phyloP scores from a whole-genome alignment of 1,140 invertebrate species.

The Aphelenchoides fujianensis region DNA sequence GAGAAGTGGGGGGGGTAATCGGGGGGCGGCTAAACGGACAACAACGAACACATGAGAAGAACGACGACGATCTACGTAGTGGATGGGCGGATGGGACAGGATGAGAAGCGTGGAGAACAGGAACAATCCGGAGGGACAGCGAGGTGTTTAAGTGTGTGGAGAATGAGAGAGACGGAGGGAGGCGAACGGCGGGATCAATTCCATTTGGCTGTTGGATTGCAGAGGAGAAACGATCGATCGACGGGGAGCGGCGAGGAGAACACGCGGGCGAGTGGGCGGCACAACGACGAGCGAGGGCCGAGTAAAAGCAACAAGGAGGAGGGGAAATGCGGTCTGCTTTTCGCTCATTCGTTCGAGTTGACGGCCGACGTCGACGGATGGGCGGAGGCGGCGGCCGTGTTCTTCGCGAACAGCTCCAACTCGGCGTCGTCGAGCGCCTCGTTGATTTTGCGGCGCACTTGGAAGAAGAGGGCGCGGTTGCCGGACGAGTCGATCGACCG shows the following conservation, averaged over 20 bases:
- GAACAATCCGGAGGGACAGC: no score
- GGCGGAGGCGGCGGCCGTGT: neutral
- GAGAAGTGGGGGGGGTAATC: neutral
- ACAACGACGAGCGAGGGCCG: neutral
- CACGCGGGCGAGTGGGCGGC: neutral
- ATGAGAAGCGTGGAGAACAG: neutral
- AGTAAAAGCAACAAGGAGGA: neutral
- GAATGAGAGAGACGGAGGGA: neutral
- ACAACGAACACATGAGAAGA: neutral
- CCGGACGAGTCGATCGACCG: conserved; percentile 1
- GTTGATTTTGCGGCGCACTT: conserved; percentile 21
- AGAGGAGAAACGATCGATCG: no score
- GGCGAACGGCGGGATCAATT: no score
- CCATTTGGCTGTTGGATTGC: neutral
- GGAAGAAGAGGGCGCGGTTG: conserved; percentile 7
- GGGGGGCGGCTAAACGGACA: neutral
- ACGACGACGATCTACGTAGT: no score
- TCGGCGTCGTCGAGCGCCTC: conserved; percentile 9
- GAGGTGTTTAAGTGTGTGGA: neutral
- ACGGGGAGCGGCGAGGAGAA: neutral
- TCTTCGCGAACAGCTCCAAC: conserved; percentile 14
- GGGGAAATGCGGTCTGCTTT: neutral
- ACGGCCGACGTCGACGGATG: neutral
- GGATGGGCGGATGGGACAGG: neutral
- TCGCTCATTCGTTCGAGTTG: conserved; percentile 9